These are phyloP conservation scores for Oceanites oceanicus DNA, from an alignment of 2,113 vertebrate species.

Conservation along the genomic window DNA sequence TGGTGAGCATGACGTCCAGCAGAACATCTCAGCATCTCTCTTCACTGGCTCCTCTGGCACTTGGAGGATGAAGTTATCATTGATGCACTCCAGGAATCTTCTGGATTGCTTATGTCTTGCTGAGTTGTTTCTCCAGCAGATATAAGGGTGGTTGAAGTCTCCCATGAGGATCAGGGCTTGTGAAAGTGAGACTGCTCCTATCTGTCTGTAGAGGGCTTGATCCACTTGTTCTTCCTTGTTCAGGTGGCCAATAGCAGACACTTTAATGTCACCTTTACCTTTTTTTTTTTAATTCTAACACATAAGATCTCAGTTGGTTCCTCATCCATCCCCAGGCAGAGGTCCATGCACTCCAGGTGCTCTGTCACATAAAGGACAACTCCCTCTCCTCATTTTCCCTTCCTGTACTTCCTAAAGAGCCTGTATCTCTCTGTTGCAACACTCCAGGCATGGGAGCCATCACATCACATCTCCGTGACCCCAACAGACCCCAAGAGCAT, in stretches of 20 bases:
- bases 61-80: background rate
- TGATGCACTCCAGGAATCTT: background rate
- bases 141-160: background rate
- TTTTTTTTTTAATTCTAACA: background rate
- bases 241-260: background rate
- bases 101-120: background rate
- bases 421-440: background rate
- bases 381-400: background rate
- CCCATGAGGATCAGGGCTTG: rapidly evolving
- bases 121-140: background rate
- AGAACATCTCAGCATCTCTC: rapidly evolving
- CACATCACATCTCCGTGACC: rapidly evolving
- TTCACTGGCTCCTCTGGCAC: background rate
- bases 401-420: background rate
- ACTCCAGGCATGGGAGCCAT: background rate
- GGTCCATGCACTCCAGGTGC: background rate
- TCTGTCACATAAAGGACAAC: background rate
- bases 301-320: background rate
- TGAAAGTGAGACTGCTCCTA: background rate
- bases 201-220: background rate
- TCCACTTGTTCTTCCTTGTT: background rate
- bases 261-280: background rate
- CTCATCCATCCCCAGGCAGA: background rate
- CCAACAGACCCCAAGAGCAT: background rate
- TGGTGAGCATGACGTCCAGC: background rate